Base-by-base conservation (phyloP, 2,888 invertebrate genomes). In the Nymphalis polychloros region DNA sequence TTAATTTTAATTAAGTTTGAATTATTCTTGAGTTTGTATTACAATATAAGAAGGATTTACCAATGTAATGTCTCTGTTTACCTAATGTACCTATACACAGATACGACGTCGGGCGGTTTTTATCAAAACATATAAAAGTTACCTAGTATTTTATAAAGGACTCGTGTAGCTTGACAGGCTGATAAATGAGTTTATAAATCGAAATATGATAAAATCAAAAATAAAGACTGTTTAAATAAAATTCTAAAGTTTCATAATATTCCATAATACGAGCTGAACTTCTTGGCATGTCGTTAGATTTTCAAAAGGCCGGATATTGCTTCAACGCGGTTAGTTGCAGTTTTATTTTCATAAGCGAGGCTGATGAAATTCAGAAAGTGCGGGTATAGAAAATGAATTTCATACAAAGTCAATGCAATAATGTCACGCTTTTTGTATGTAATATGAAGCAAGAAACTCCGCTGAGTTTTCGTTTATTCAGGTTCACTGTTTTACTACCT, bases 221-320 rank as follows among this genome's bases (percentile, higher is more conserved):
- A 23, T 53, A 20, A 17, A 46, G 27, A 66, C 46, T 19, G 19
- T 52, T 52, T 31, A 52, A 65, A 53, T 1, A 20, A 31, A 35
- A 47, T 53, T 46, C 27, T 8, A n/a, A 60, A 53, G 47, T 8
- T 52, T 68, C n/a, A 47, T 63, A 47, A 69, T 65, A 57, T 61
- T 65, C 65, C n/a, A 49, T 19, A 27, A 47, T 48, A 41, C 57
- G 31, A 46, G 17, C 17, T 69, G 16, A 52, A 59, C 69, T 63
- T 68, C 50, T 68, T 62, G 57, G 67, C 66, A 49, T 59, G 78
- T 76, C 77, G 79, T 77, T 80, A 82, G 83, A 77, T 79, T 79
- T 84, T 82, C 84, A 83, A 85, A 84, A 83, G 81, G 63, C 80
- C 84, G 87, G 86, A 86, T 88, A 89, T 88, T 87, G 81, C 81